A percentile compares a stretch with the other conserved stretches of the same genome.
phyloP scores from a whole-genome alignment of 2,113 vertebrate species.

The Periophthalmodon schlosseri region DNA sequence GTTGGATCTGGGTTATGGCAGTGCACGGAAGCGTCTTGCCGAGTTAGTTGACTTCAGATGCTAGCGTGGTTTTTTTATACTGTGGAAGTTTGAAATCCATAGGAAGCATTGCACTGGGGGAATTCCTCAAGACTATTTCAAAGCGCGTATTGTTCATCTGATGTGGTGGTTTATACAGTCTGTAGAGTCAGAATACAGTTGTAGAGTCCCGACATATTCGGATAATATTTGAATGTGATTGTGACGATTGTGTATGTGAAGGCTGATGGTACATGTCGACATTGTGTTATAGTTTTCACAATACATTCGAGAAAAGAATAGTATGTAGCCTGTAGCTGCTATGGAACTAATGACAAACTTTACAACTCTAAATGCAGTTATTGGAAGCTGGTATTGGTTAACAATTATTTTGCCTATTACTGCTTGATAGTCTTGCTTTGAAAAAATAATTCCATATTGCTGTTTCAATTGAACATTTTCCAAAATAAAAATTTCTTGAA shows the following conservation, averaged over 20 bases:
- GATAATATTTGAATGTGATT: conserved; percentile 10
- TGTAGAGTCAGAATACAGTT: conserved; percentile 15
- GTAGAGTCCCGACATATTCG: conserved; percentile 30
- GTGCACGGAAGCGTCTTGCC: background rate
- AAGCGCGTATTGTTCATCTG: background rate
- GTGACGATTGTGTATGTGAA: background rate
- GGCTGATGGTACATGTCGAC: conserved; percentile 3
- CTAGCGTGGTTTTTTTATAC: background rate
- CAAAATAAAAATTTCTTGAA: too few relatives aligned
- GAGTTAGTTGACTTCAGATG: background rate
- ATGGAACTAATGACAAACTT: background rate
- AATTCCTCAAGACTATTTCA: conserved; percentile 5
- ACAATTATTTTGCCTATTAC: background rate
- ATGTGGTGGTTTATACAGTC: conserved; percentile 29
- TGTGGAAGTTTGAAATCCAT: background rate
- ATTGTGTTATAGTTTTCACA: conserved; percentile 22
- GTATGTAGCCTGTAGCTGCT: background rate
- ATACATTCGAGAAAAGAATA: conserved; percentile 51
- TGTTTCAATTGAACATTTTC: background rate
- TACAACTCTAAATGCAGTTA: background rate
- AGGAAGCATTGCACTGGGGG: conserved; percentile 10
- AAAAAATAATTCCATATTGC: background rate
- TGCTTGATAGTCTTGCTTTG: background rate
- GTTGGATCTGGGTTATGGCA: conserved; percentile 3
- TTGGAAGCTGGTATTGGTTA: background rate